Conservation (phyloP, 2,113 vertebrate genomes). For the Ammodytes dubius region DNA sequence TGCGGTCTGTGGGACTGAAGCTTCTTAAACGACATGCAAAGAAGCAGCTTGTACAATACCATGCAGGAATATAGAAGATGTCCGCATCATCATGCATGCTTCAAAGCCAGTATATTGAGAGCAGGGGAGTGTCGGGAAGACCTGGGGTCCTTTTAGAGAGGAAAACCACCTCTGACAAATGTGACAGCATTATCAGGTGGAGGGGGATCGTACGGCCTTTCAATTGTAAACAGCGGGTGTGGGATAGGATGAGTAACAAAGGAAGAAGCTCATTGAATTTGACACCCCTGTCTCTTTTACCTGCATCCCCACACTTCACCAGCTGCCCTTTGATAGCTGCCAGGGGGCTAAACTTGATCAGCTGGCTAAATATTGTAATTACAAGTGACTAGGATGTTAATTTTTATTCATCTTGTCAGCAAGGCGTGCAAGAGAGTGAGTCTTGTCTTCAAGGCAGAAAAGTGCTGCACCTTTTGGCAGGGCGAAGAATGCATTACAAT, state of each 20-base stretch:
- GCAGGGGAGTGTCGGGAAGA: conserved; percentile 64
- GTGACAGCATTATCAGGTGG: conserved; percentile 35
- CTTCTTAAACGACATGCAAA: conserved; percentile 80
- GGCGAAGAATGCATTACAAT: conserved; percentile 23
- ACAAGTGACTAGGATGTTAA: conserved; percentile 73
- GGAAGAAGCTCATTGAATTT: conserved; percentile 74
- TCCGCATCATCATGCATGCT: conserved; percentile 85
- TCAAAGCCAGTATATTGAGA: conserved; percentile 88
- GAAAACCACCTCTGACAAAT: conserved; percentile 54
- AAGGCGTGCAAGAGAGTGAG: conserved; percentile 59
- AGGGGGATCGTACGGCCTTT: conserved; percentile 31
- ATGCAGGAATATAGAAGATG: conserved; percentile 81
- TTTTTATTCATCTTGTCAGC: conserved; percentile 69
- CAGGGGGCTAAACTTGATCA: conserved; percentile 75
- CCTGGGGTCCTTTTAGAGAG: conserved; percentile 44
- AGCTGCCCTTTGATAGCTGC: conserved; percentile 75
- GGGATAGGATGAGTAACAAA: conserved; percentile 52
- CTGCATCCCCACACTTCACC: conserved; percentile 71
- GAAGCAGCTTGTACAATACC: conserved; percentile 77
- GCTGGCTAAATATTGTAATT: conserved; percentile 78
- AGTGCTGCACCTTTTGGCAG: conserved; percentile 44
- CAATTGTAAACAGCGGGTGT: conserved; percentile 61
- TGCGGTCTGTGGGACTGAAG: conserved; percentile 62
- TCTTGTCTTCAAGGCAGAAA: conserved; percentile 59
- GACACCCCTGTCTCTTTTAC: conserved; percentile 78